Base-by-base conservation (phyloP, 53 echinoderm and acorn worm genomes). In the Holothuria leucospilota region DNA sequence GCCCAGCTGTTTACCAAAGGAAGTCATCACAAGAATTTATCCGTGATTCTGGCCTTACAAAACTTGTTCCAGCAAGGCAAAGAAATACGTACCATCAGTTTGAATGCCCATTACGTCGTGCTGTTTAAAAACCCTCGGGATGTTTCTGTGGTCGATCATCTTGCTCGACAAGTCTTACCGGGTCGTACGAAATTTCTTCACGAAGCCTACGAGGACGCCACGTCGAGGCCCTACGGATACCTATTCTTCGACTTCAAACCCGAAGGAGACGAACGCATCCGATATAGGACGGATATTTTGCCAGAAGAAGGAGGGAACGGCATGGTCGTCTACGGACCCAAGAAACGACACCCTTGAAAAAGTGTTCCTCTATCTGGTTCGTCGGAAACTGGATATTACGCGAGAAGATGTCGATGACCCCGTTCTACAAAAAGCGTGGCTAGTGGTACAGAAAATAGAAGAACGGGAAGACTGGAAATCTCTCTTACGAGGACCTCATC, bases 201-300 rank as follows among this genome's bases (percentile, higher is more conserved):
- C 28, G 86, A 85, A 49, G 77, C 65, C 13, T 89, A 64, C 39
- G 63, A 41, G 11, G 78, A 89, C 42, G 84, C 89, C 4, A 84
- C 89, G 10, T 41, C 24, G 15, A 56, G 51, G 34, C 84, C 84
- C 6, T 84, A 53, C 23, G 89, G 73, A 26, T 89, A 89, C 69
- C 66, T 89, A 12, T 89, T 89, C 59, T 24, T 89, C n/a, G 89
- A 89, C 42, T 51, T 89, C 28, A 88, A 89, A 89, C 83, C 89
- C 8, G 21, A 62, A n/a, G 51, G 66, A 40, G 59, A 84, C 3
- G 78, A 85, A 23, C 53, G 84, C 6, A 89, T 89, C 84, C 39
- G 89, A 74, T 24, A 75, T 15, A 25, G 84, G 39, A 84, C 89
- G 21, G 84, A 89, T 61, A 59, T 89, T 20, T 84, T 89, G 42